Percentiles rank a stretch among this genome's conserved stretches.
Evolutionary conservation across 1,140 invertebrate species (phyloP).

Genomic region (Lucilia sericata): DNA sequence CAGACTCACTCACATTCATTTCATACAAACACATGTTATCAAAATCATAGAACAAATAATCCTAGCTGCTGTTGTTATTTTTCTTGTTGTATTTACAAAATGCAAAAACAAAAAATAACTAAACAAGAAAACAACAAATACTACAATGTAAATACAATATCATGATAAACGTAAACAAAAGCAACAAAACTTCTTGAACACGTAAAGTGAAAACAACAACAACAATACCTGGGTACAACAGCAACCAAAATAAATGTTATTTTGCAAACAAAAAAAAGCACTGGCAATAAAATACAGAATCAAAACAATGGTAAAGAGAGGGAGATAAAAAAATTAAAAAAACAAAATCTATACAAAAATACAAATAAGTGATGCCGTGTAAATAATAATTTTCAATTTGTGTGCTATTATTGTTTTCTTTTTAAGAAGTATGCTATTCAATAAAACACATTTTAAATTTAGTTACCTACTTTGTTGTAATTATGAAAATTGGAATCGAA

Average conservation of each 20-base stretch:
- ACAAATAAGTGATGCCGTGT: neutral
- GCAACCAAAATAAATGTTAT: neutral
- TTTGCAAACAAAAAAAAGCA: neutral
- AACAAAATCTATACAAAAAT: neutral
- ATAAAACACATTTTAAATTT: no score
- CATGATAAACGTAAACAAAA: neutral
- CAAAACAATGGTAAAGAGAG: neutral
- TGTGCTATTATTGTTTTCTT: no score
- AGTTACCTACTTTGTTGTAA: no score
- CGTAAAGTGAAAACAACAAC: constrained; percentile 15
- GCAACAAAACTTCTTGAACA: neutral
- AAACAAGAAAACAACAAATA: neutral
- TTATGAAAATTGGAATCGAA: no score
- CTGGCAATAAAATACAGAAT: neutral
- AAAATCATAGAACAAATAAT: no score
- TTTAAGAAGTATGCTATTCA: no score
- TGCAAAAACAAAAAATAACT: neutral
- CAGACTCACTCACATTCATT: no score
- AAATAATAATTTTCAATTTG: no score
- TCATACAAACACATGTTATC: no score
- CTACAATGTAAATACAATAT: neutral
- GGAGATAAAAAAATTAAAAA: neutral
- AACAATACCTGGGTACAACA: neutral
- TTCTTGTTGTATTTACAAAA: no score
- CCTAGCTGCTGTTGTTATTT: no score